phyloP scores from a whole-genome alignment of 2,113 vertebrate genomes.

The Ariopsis seemanni region DNA sequence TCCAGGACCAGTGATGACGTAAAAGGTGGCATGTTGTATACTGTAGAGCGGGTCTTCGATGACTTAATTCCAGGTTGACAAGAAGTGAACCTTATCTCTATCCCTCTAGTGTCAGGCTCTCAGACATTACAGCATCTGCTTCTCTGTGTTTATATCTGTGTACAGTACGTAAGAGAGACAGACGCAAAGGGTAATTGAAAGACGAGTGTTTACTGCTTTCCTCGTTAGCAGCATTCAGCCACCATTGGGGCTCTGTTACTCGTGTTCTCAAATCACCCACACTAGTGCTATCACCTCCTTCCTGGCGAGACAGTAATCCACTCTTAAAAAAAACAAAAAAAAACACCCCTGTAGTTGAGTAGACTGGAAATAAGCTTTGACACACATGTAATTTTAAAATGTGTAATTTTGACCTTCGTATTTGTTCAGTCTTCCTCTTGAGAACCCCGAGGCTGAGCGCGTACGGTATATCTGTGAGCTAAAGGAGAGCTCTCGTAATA shows the following conservation, averaged over 20 bases:
- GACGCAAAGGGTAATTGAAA: not conserved
- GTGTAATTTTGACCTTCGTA: not conserved
- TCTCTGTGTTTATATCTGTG: not conserved
- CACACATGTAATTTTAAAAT: not conserved
- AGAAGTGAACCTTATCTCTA: not conserved
- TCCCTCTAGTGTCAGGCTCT: not conserved
- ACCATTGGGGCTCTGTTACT: constrained; percentile 17
- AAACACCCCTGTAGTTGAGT: not conserved
- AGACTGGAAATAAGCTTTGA: not conserved
- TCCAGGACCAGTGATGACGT: not conserved
- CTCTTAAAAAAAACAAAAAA: not conserved
- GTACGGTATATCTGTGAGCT: not conserved
- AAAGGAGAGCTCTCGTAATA: constrained; percentile 14
- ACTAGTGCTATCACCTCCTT: not conserved
- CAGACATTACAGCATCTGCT: not conserved
- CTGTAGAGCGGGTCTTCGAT: not conserved
- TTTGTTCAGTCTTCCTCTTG: not conserved
- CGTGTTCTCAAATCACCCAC: constrained; percentile 22
- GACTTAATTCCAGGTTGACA: not conserved
- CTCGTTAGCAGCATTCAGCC: constrained; percentile 17
- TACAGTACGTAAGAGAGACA: not conserved
- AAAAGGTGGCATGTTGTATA: not conserved
- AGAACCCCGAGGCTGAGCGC: not conserved
- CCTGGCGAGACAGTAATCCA: constrained; percentile 19
- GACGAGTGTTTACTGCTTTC: constrained; percentile 17